Evolutionary conservation across 2,888 invertebrate species (phyloP).

Genomic region (Habroteleia sp.): DNA sequence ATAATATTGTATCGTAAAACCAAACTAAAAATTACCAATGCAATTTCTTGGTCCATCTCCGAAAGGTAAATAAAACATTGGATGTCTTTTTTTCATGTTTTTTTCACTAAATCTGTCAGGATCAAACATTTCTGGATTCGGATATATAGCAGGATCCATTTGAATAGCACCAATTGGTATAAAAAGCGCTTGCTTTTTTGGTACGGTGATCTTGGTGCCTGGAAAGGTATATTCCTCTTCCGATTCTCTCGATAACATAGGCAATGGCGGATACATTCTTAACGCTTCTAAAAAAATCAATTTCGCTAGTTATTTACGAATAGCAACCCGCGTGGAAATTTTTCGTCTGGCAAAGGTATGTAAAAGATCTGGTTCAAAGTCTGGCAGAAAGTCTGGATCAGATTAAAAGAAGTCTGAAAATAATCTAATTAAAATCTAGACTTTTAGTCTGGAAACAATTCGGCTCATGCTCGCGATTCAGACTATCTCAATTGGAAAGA

Average conservation of each 20-base stretch:
- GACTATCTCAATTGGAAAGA: too few species aligned
- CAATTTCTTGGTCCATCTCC: conserved; percentile 73
- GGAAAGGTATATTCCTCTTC: conserved; percentile 67
- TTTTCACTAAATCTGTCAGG: conserved; percentile 71
- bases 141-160: conserved; percentile 68
- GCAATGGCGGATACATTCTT: conserved; percentile 68
- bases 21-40: conserved; percentile 66
- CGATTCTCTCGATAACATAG: conserved; percentile 63
- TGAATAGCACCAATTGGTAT: conserved; percentile 70
- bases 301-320: too few species aligned
- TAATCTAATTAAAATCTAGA: too few species aligned
- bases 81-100: conserved; percentile 59
- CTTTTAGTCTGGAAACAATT: too few species aligned
- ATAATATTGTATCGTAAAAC: background rate
- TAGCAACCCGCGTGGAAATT: too few species aligned
- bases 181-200: conserved; percentile 62
- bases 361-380: too few species aligned
- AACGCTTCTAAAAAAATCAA: conserved; percentile 67
- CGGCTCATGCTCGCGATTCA: too few species aligned
- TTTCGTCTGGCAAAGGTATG: background rate
- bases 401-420: too few species aligned
- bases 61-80: conserved; percentile 69
- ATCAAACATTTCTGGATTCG: conserved; percentile 70
- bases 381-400: too few species aligned
- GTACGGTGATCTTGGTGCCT: conserved; percentile 65